phyloP scores from a whole-genome alignment of 2,113 vertebrate genomes.

The Glaucomys volans region DNA sequence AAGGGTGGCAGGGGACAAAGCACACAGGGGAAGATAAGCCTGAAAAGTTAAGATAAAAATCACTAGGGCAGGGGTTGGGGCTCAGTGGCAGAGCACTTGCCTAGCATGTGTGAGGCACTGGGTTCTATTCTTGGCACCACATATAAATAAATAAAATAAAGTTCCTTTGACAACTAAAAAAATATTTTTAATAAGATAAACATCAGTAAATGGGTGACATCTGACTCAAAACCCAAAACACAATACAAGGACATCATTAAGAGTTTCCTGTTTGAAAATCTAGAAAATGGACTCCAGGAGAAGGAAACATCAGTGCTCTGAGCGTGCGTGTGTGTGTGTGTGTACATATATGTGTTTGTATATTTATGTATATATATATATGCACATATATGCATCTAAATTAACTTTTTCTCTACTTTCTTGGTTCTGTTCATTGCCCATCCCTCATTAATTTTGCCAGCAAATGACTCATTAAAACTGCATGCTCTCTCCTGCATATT shows the following conservation, averaged over 20 bases:
- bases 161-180: no score
- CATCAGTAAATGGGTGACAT: neutral
- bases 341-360: rapidly evolving
- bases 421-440: neutral
- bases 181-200: neutral
- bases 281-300: neutral
- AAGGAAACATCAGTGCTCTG: neutral
- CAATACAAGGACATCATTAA: neutral
- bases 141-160: no score
- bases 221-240: neutral
- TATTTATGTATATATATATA: rapidly evolving
- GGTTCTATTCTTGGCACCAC: no score
- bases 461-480: neutral
- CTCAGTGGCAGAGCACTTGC: no score
- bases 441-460: neutral
- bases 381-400: neutral
- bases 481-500: neutral
- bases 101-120: no score
- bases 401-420: neutral
- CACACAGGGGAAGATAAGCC: neutral
- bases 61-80: no score
- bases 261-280: neutral
- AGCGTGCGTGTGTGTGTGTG: neutral
- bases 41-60: neutral
- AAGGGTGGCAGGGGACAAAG: neutral